Evolutionary conservation across 2,888 invertebrate species (phyloP), one percentile per base, ranked within the genome.

Genomic region (Patella caerulea): DNA sequence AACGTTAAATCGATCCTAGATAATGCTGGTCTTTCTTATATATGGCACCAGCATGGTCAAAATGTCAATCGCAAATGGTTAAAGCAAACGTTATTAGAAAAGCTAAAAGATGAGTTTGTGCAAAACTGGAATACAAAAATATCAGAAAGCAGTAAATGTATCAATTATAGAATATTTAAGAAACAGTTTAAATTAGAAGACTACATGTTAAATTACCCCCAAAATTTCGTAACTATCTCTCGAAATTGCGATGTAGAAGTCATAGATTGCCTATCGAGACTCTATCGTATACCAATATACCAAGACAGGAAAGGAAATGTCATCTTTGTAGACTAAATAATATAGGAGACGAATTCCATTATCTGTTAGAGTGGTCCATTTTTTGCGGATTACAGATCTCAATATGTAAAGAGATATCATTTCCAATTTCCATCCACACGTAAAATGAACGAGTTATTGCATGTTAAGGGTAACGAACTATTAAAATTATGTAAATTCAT

Each of bases 91-190:
- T 24, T 65, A 65, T 19, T 12, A 65, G 19, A 11, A 19, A 24
- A 24, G 4, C 65, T 65, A 3, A 65, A 65, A 65, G 65, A 65
- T 19, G 19, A 65, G 65, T 65, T 24, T 65, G 24, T 65, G 19
- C 65, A 65, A n/a, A 24, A 65, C 19, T 65, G 65, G 65, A 24
- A 19, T 19, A 19, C 19, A 65, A 65, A 65, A 24, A 65, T 65
- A 24, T 24, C 19, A 15, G 12, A 65, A 9, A 65, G 65, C 24
- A 65, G 24, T 12, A 65, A 65, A 65, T 65, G 65, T 24, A 19
- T 24, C 24, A 65, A n/a, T 19, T 65, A 65, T 65, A 65, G 65
- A 65, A 24, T 65, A 17, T 65, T 65, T 65, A 65, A 65, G 65
- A 24, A 19, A 65, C 19, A 65, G 9, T 65, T 65, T 65, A 4